A percentile compares a stretch with the other conserved stretches of the same genome.
phyloP scores from a whole-genome alignment of 2,113 vertebrate species.

The Podarcis cretensis region DNA sequence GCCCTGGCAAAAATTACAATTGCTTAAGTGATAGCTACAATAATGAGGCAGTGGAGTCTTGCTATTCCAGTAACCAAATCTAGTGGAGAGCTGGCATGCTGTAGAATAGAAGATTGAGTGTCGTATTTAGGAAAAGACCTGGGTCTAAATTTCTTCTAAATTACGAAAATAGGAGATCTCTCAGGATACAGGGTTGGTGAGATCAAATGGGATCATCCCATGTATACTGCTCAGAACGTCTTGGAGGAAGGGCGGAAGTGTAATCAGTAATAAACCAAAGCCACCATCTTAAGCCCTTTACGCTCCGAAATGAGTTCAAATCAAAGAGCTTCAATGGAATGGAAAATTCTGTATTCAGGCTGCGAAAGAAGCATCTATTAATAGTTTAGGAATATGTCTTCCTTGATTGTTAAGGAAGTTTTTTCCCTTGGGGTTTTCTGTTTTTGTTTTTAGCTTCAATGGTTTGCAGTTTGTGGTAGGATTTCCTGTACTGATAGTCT shows the following conservation, averaged over 20 bases:
- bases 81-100: background rate
- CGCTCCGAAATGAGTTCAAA: background rate
- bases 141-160: background rate
- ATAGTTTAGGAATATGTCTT: slow-evolving; percentile 38
- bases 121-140: slow-evolving; percentile 12
- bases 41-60: background rate
- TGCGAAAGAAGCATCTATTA: slow-evolving; percentile 33
- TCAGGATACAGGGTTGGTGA: background rate
- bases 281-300: background rate
- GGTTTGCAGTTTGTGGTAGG: slow-evolving; percentile 20
- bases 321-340: background rate
- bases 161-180: background rate
- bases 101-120: background rate
- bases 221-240: background rate
- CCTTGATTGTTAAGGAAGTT: slow-evolving; percentile 54
- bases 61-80: slow-evolving; percentile 27
- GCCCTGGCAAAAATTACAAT: background rate
- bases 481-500: slow-evolving; percentile 57
- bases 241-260: background rate
- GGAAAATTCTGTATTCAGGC: slow-evolving; percentile 9
- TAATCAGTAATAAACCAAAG: background rate
- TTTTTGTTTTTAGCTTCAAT: slow-evolving; percentile 11
- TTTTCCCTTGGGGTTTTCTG: slow-evolving; percentile 15
- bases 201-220: background rate
- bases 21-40: background rate